Conservation (phyloP, 2,888 invertebrate genomes). For the Graphium colonna region DNA sequence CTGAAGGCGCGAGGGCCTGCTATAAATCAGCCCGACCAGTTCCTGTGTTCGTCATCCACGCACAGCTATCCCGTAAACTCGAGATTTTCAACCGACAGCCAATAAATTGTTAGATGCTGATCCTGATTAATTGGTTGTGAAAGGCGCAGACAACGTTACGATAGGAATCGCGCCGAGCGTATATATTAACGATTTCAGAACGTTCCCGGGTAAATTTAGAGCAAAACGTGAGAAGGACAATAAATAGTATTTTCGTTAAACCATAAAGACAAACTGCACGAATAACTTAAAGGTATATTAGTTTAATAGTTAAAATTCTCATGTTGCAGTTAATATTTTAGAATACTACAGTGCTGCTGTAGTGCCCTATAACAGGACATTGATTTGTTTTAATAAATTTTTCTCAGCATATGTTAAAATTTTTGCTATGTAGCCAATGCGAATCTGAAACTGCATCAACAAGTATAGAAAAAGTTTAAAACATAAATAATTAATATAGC, state of each 20-base stretch:
- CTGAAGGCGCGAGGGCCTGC: constrained; percentile 16
- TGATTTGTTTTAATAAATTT: too few relatives aligned
- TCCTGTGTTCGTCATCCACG: constrained; percentile 27
- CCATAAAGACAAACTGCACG: not conserved
- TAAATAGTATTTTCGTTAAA: too few relatives aligned
- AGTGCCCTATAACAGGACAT: too few relatives aligned
- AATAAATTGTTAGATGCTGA: constrained; percentile 27
- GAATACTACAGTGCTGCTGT: too few relatives aligned
- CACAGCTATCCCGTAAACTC: constrained; percentile 28
- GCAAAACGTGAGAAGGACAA: too few relatives aligned
- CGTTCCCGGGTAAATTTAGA: not conserved
- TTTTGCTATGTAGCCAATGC: too few relatives aligned
- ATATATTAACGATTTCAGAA: constrained; percentile 2
- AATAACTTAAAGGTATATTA: not conserved
- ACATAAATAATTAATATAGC: too few relatives aligned
- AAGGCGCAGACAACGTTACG: constrained; percentile 14
- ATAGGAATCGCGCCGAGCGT: constrained; percentile 8
- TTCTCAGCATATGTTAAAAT: too few relatives aligned
- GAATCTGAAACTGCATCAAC: too few relatives aligned
- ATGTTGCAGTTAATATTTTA: too few relatives aligned
- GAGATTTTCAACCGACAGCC: constrained; percentile 29
- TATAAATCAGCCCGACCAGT: constrained; percentile 30
- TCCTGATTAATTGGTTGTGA: constrained; percentile 24
- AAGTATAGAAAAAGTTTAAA: too few relatives aligned
- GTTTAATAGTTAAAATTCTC: too few relatives aligned